These are phyloP conservation scores for Papilio polyxenes DNA, from an alignment of 1,140 invertebrate genomes.

Conservation along the genomic window DNA sequence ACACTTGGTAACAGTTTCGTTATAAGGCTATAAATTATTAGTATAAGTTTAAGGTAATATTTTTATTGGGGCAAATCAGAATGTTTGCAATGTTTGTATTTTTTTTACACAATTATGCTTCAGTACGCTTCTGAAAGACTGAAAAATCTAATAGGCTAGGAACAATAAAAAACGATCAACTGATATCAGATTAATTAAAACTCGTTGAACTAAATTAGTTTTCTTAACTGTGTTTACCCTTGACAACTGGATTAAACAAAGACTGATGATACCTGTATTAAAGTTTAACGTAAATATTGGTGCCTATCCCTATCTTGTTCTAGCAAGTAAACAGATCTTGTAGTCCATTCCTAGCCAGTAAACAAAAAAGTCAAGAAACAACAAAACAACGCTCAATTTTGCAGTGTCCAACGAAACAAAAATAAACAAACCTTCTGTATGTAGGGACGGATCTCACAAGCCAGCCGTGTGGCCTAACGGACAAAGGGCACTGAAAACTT, in stretches of 20 bases:
- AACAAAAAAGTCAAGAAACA: not conserved
- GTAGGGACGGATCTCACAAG: not conserved
- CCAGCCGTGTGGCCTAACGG: slow-evolving; percentile 1
- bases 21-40: too few species aligned
- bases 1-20: not conserved
- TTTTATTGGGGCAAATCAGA: too few species aligned
- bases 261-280: not conserved
- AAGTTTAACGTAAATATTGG: not conserved
- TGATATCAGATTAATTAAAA: not conserved
- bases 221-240: not conserved
- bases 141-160: too few species aligned
- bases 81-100: too few species aligned
- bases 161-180: too few species aligned
- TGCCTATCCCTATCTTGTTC: not conserved
- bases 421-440: slow-evolving; percentile 20
- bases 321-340: not conserved
- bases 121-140: too few species aligned
- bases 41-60: too few species aligned
- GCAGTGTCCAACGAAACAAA: not conserved
- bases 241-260: not conserved
- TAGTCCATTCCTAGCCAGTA: not conserved
- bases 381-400: not conserved
- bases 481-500: slow-evolving; percentile 31
- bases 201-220: not conserved
- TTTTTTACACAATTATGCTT: too few species aligned